Conservation (phyloP, 2,113 vertebrate genomes). For the Clupea harengus region DNA sequence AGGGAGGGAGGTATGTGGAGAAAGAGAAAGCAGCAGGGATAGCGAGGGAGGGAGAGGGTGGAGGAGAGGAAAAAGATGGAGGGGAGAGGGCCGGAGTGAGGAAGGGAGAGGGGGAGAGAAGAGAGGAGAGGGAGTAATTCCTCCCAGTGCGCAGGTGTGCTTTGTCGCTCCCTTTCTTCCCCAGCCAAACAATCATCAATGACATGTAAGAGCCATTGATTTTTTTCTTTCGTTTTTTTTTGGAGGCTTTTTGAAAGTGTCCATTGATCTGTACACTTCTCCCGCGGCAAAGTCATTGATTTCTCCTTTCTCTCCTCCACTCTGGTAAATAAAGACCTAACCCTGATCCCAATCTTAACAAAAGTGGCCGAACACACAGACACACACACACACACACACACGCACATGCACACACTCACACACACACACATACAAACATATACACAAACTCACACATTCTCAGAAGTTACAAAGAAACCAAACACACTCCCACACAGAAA, state of each 20-base stretch:
- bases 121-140: slow-evolving; percentile 41
- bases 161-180: slow-evolving; percentile 61
- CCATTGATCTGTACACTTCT: slow-evolving; percentile 71
- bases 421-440: neutral
- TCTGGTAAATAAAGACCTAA: slow-evolving; percentile 70
- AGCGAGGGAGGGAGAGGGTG: neutral
- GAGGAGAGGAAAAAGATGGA: slow-evolving; percentile 19
- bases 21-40: slow-evolving; percentile 22
- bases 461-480: neutral
- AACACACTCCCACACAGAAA: neutral
- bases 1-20: neutral
- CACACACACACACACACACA: neutral
- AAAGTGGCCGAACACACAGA: slow-evolving; percentile 11
- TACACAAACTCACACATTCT: neutral
- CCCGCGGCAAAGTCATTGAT: slow-evolving; percentile 62
- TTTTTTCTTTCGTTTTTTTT: slow-evolving; percentile 48
- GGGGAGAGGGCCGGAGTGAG: neutral
- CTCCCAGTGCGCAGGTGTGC: slow-evolving; percentile 60
- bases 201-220: slow-evolving; percentile 67
- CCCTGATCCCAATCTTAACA: slow-evolving; percentile 33
- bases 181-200: slow-evolving; percentile 65
- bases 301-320: slow-evolving; percentile 57
- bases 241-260: slow-evolving; percentile 66
- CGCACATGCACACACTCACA: neutral
- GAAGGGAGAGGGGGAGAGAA: neutral